Evolutionary conservation across 2,888 invertebrate genomes (phyloP).

Genomic region (Branchellion lobata): DNA sequence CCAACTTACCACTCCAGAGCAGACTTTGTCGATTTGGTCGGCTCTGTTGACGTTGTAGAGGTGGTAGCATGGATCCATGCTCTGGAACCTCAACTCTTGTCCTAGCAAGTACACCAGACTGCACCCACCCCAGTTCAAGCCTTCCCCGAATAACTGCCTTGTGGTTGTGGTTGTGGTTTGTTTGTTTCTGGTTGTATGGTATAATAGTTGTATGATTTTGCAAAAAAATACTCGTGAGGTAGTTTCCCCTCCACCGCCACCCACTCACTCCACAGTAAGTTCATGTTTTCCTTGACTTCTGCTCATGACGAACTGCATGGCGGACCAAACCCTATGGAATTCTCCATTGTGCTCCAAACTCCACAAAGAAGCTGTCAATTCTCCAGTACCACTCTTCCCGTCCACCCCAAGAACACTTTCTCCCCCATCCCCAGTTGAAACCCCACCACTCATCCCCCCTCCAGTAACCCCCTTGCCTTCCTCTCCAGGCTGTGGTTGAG

Average conservation of each 20-base stretch:
- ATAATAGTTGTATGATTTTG: too few species aligned
- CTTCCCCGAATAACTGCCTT: conserved; percentile 90
- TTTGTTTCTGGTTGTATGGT: not conserved
- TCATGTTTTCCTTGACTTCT: conserved; percentile 72
- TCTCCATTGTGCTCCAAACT: conserved; percentile 64
- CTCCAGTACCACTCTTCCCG: conserved; percentile 25
- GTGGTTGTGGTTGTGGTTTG: not conserved
- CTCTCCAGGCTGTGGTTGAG: too few species aligned
- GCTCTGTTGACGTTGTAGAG: conserved; percentile 67
- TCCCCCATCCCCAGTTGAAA: too few species aligned
- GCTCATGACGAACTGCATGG: conserved; percentile 91
- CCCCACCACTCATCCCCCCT: too few species aligned
- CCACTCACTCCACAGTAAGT: conserved; percentile 52
- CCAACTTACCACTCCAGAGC: conserved; percentile 52
- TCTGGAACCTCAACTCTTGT: conserved; percentile 90
- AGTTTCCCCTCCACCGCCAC: not conserved
- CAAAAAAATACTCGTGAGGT: not conserved
- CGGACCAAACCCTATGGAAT: conserved; percentile 90
- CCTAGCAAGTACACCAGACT: conserved; percentile 90
- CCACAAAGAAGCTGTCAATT: conserved; percentile 72
- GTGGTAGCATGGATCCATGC: conserved; percentile 94
- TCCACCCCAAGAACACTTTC: too few species aligned
- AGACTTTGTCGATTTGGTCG: conserved; percentile 51
- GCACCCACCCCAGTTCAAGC: conserved; percentile 95
- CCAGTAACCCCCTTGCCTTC: not conserved